A percentile compares a stretch with the other conserved stretches of the same genome.
These are phyloP conservation scores for Lerista edwardsae DNA, from an alignment of 2,797 vertebrate species.

Conservation along the genomic window DNA sequence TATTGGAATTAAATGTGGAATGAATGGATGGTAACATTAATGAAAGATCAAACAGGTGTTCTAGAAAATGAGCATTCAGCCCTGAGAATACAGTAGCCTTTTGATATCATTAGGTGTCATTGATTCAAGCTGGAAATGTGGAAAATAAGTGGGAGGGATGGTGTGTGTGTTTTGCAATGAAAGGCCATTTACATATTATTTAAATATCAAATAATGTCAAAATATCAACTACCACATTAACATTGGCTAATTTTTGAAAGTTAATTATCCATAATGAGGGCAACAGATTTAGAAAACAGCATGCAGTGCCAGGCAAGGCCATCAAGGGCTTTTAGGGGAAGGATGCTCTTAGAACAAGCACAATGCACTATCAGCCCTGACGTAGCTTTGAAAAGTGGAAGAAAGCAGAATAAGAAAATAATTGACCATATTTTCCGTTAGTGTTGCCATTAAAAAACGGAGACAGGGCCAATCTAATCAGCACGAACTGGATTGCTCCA, in stretches of 20 bases:
- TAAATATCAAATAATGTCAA: constrained; percentile 37
- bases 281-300: constrained; percentile 49
- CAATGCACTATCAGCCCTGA: constrained; percentile 25
- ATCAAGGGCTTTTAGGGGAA: constrained; percentile 28
- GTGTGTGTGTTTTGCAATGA: not conserved
- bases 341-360: constrained; percentile 38
- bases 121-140: constrained; percentile 4
- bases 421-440: constrained; percentile 25
- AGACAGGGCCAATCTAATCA: constrained; percentile 45
- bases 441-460: constrained; percentile 42
- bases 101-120: not conserved
- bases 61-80: not conserved
- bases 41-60: not conserved
- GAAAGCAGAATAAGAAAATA: constrained; percentile 39
- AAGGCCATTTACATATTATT: constrained; percentile 28
- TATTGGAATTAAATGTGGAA: not conserved
- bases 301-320: too few species aligned
- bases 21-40: not conserved
- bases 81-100: not conserved
- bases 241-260: constrained; percentile 43
- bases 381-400: constrained; percentile 45
- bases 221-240: constrained; percentile 60
- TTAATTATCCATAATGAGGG: constrained; percentile 41
- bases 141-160: constrained; percentile 4
- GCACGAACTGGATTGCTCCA: constrained; percentile 45